Percentiles rank a stretch among this genome's conserved stretches.
Evolutionary conservation across 2,797 vertebrate genomes (phyloP).

Genomic region (Sebastiscus albofasciatus): DNA sequence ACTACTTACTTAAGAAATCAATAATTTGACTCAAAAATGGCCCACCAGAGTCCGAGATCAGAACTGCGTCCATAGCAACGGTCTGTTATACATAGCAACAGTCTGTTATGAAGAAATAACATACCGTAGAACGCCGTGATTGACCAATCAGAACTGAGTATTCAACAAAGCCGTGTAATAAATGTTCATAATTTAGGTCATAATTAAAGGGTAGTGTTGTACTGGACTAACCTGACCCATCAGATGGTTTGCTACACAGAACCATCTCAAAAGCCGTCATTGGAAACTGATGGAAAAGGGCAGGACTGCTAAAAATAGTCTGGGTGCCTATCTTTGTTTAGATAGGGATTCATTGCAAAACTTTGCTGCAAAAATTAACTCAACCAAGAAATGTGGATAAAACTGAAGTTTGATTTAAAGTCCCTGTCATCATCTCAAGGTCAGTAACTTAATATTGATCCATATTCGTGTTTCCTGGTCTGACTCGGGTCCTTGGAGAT

Average conservation of each 20-base stretch:
- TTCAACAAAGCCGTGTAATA: too few species aligned
- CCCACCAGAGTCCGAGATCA: too few species aligned
- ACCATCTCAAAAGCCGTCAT: too few species aligned
- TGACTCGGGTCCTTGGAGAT: slow-evolving; percentile 15
- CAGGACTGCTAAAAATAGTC: not conserved
- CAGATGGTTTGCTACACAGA: too few species aligned
- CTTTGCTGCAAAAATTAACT: not conserved
- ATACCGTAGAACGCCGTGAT: fast-evolving
- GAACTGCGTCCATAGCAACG: too few species aligned
- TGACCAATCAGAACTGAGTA: too few species aligned
- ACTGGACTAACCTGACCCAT: not conserved
- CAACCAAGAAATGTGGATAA: not conserved
- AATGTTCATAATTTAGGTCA: not conserved
- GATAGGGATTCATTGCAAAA: not conserved
- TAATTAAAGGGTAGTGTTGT: too few species aligned
- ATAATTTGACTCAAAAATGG: too few species aligned
- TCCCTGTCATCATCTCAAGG: slow-evolving; percentile 28
- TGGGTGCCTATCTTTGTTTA: not conserved
- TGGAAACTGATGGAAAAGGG: too few species aligned
- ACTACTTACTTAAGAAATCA: too few species aligned
- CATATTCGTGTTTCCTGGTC: slow-evolving; percentile 26
- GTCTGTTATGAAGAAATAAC: too few species aligned
- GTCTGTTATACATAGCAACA: too few species aligned
- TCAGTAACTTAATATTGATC: slow-evolving; percentile 65
- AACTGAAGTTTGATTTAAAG: slow-evolving; percentile 2